Evolutionary conservation across 2,113 vertebrate species (phyloP), one percentile per base, ranked within the genome.

Genomic region (Neodontobutis hainanensis): DNA sequence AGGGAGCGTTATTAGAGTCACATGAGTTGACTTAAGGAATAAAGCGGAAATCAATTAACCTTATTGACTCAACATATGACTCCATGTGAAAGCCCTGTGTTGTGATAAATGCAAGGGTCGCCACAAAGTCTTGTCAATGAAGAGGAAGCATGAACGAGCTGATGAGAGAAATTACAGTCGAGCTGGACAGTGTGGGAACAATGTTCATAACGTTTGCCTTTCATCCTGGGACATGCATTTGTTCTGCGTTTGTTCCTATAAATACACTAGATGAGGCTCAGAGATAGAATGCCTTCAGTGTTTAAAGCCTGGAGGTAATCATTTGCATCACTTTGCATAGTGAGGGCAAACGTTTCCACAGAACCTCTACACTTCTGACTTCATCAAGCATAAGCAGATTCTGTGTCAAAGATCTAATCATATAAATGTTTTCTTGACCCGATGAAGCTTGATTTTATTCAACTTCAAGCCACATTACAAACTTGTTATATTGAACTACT

Each of bases 1-100:
- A 16, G 27, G 61, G 38, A 75, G 45, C 70, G 63, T 45, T 14
- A 45, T 67, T 58, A 16, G 16, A 74, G 73, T 58, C 64, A 72
- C 52, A 62, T 51, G 58, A 42, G 67, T 70, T 61, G 71, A 61
- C 65, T 46, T 40, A 69, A 61, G 70, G 32, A 84, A 82, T 84
- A 77, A 78, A 77, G 65, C 68, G 76, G 64, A 73, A 83, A 84
- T 80, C 65, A 66, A 73, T 84, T 83, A 75, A 58, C 82, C 67
- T 64, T 59, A 65, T 65, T 35, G 47, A 68, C 60, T 55, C 42
- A 15, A 56, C 34, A 19, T 61, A 42, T 38, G 14, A 19, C 58
- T 48, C 10, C n/a, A 32, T 47, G 47, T 35, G 48, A 27, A 43
- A n/a, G 1, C 34, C 60, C 57, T 61, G 53, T 53, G 57, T 47